Conservation (phyloP, 2,888 invertebrate species). For the Xestoiulus laeticollis region DNA sequence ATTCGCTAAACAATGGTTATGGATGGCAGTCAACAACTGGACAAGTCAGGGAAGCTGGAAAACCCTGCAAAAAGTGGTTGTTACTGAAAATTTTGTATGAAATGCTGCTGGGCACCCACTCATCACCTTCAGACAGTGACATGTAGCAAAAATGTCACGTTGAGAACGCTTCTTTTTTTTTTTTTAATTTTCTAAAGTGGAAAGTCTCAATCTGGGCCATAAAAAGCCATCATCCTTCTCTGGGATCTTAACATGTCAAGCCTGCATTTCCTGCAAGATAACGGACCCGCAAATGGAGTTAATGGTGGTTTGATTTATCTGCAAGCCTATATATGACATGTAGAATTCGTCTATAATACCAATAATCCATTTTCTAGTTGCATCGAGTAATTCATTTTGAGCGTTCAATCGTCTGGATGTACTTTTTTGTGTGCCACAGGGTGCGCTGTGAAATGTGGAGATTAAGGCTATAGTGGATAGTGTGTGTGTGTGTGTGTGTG, state of each 20-base stretch:
- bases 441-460: background rate
- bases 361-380: background rate
- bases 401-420: background rate
- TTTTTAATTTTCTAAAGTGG: slow-evolving; percentile 21
- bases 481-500: too few relatives aligned
- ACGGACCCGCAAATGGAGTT: background rate
- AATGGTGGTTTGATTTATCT: slow-evolving; percentile 33
- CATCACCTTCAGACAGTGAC: background rate
- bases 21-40: too few relatives aligned
- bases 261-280: background rate
- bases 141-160: background rate
- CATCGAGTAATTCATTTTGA: background rate
- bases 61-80: too few relatives aligned
- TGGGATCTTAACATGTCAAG: background rate
- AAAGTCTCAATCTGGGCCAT: background rate
- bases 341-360: slow-evolving; percentile 29
- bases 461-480: background rate
- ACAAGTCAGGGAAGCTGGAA: too few relatives aligned
- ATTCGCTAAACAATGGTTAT: too few relatives aligned
- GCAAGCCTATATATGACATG: background rate
- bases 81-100: too few relatives aligned
- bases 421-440: background rate
- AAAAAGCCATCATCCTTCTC: background rate
- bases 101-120: background rate
- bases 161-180: background rate